Base-by-base conservation (phyloP, 2,113 vertebrate species). In the Spilogale gracilis region DNA sequence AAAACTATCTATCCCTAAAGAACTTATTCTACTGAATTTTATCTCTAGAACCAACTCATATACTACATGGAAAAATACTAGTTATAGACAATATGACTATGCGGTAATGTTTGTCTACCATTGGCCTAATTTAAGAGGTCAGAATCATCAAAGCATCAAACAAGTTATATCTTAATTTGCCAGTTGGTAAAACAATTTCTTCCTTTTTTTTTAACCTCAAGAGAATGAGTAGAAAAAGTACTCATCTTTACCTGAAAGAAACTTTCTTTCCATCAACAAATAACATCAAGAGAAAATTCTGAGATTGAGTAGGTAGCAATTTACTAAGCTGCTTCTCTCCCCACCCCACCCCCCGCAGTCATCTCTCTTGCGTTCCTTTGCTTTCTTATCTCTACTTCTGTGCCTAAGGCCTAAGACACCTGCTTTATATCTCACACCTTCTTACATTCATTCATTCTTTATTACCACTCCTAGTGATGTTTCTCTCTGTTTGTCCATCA, bases 21-120 rank as follows among this genome's bases (percentile, higher is more conserved):
- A 93, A 52, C 38, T 93, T 81, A 43, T 52, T 89, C 4, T 88
- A 88, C 23, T 88, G 38, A 94, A 43, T 94, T 93, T 78, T 52
- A 60, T 81, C 30, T 91, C 71, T 91, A 48, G 20, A 69, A 83
- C 14, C n/a, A 95, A 92, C 4, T 80, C 13, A 65, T 2, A 54
- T 1, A 73, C 50, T 74, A 52, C 43, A 71, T 14, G 45, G 45
- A 93, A 84, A 89, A 91, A 81, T 56, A 50, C 38, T 91, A 45
- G 0, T 58, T 93, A 67, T 16, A 90, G 63, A 80, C 6, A 76
- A 17, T 38, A 60, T 91, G 38, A 8, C 18, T 80, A 45, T 84
- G 38, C 50, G 32, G 84, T 85, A 95, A 85, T 21, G 16, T 91
- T 58, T n/a, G 48, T 56, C 32, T 81, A 45, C 11, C 9, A 56